Conservation (phyloP, 92 coral and sea anemone genomes). For the Zoanthus gigantus region DNA sequence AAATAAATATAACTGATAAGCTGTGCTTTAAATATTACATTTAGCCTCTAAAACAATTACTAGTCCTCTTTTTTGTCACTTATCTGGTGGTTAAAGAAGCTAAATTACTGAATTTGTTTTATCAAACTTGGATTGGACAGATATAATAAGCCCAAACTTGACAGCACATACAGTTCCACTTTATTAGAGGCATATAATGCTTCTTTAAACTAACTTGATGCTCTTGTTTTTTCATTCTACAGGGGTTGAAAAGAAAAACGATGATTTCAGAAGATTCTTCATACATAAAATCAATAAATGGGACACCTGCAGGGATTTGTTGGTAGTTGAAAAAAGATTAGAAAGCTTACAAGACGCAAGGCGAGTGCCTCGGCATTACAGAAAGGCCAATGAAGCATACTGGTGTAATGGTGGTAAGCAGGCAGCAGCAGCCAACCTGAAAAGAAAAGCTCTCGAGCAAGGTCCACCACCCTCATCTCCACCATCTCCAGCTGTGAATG, state of each 20-base stretch:
- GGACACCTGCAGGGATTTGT: not conserved
- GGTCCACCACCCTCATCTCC: not conserved
- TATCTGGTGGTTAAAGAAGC: not conserved
- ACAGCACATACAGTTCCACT: not conserved
- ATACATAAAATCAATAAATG: not conserved
- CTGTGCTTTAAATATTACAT: not conserved
- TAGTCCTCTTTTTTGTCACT: not conserved
- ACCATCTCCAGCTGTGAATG: not conserved
- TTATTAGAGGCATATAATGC: not conserved
- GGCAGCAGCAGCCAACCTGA: not conserved
- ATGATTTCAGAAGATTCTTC: not conserved
- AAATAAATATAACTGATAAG: not conserved
- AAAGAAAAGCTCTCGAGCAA: not conserved
- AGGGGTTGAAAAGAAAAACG: slow-evolving; percentile 2
- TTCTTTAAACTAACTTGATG: not conserved
- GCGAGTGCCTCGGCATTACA: not conserved
- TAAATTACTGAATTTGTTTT: not conserved
- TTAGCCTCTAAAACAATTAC: not conserved
- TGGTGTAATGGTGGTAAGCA: not conserved
- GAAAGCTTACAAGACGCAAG: not conserved
- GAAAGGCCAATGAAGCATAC: not conserved
- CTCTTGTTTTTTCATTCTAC: not conserved
- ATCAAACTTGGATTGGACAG: not conserved
- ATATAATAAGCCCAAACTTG: not conserved
- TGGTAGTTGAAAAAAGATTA: not conserved